These are phyloP conservation scores for Drosophila borborema DNA, from an alignment of 2,888 invertebrate genomes.

Conservation along the genomic window DNA sequence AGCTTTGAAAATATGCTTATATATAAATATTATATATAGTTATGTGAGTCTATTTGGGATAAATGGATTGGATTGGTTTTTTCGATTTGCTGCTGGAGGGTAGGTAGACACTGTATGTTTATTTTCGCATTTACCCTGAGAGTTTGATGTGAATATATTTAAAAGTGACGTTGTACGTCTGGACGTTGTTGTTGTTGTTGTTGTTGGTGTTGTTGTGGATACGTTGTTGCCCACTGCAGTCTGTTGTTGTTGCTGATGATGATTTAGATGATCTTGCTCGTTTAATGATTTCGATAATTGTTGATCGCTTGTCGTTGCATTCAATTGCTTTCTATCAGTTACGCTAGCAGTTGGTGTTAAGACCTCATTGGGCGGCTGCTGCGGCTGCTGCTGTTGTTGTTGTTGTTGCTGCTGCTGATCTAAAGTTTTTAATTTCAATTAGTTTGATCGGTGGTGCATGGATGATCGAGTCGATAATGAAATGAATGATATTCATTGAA, in stretches of 20 bases:
- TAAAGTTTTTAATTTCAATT: constrained; percentile 68
- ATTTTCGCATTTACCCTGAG: constrained; percentile 90
- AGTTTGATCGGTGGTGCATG: constrained; percentile 53
- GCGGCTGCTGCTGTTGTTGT: constrained; percentile 42
- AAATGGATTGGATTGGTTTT: constrained; percentile 9
- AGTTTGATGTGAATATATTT: constrained; percentile 97
- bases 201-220: constrained; percentile 67
- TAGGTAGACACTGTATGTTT: constrained; percentile 25
- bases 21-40: constrained; percentile 15
- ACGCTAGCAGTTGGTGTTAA: constrained; percentile 60
- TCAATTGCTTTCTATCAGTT: constrained; percentile 61
- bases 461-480: constrained; percentile 37
- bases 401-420: constrained; percentile 66
- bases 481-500: constrained; percentile 14
- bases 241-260: constrained; percentile 55
- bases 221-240: constrained; percentile 69
- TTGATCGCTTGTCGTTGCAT: constrained; percentile 73
- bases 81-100: not conserved
- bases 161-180: constrained; percentile 97
- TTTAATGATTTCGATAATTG: constrained; percentile 79
- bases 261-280: constrained; percentile 73
- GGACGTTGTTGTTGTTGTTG: constrained; percentile 86
- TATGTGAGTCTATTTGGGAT: constrained; percentile 10
- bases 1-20: constrained; percentile 22
- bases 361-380: constrained; percentile 60